phyloP scores from a whole-genome alignment of 2,113 vertebrate species.

The Carettochelys insculpta region DNA sequence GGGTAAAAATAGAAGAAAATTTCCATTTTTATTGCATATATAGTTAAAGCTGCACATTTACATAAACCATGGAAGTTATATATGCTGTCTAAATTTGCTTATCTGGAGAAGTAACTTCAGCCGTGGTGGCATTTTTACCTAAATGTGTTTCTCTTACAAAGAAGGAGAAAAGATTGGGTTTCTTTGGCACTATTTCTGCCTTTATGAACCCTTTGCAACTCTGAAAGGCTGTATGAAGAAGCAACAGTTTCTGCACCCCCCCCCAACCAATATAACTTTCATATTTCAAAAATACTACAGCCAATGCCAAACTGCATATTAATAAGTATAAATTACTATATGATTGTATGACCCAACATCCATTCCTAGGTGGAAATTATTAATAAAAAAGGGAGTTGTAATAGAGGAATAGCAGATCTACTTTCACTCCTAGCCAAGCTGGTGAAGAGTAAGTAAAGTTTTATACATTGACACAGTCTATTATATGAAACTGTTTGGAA shows the following conservation, averaged over 20 bases:
- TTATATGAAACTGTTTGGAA: background rate
- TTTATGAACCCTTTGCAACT: background rate
- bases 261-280: background rate
- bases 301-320: background rate
- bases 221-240: background rate
- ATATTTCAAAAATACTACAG: background rate
- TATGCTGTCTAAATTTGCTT: background rate
- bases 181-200: background rate
- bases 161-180: background rate
- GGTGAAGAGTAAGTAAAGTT: background rate
- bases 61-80: background rate
- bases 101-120: background rate
- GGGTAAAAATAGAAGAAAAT: background rate
- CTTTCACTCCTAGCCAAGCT: background rate
- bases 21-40: background rate
- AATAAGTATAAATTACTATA: background rate
- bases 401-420: background rate
- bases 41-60: background rate
- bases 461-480: background rate
- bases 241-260: too few species aligned
- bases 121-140: background rate
- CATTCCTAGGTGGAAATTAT: background rate
- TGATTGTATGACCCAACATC: too few species aligned
- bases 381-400: background rate
- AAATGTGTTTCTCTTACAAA: background rate